phyloP scores from a whole-genome alignment of 2,113 vertebrate genomes.

The Seriola quinqueradiata region DNA sequence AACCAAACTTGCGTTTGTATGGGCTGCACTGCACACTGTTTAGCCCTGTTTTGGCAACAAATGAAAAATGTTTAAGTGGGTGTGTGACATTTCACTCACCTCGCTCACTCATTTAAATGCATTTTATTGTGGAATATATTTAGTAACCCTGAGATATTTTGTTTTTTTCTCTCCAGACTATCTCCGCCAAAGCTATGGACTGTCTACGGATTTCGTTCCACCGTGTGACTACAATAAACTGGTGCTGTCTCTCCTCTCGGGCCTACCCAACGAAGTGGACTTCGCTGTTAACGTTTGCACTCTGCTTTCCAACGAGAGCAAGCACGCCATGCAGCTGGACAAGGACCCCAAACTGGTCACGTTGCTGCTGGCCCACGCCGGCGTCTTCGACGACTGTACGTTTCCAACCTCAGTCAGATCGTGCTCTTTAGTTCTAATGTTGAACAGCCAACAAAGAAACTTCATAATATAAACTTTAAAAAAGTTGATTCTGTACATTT shows the following conservation, averaged over 20 bases:
- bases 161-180: slow-evolving; percentile 87
- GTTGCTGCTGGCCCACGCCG: slow-evolving; percentile 96
- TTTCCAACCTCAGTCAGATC: slow-evolving; percentile 24
- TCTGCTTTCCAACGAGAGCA: slow-evolving; percentile 99
- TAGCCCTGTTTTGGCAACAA: not conserved
- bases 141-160: slow-evolving; percentile 25
- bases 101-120: not conserved
- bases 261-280: slow-evolving; percentile 99
- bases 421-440: not conserved
- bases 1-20: not conserved
- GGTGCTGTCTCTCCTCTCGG: slow-evolving; percentile 99
- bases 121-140: not conserved
- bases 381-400: slow-evolving; percentile 99
- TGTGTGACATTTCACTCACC: not conserved
- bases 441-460: not conserved
- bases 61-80: not conserved
- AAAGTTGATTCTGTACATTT: too few relatives aligned
- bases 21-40: not conserved
- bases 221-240: slow-evolving; percentile 99
- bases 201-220: slow-evolving; percentile 95
- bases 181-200: slow-evolving; percentile 99
- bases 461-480: too few relatives aligned
- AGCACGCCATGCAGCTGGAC: slow-evolving; percentile 99
- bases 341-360: slow-evolving; percentile 99
- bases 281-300: slow-evolving; percentile 99